Base-by-base conservation (phyloP, 2,113 vertebrate genomes). In the Vanacampus margaritifer region DNA sequence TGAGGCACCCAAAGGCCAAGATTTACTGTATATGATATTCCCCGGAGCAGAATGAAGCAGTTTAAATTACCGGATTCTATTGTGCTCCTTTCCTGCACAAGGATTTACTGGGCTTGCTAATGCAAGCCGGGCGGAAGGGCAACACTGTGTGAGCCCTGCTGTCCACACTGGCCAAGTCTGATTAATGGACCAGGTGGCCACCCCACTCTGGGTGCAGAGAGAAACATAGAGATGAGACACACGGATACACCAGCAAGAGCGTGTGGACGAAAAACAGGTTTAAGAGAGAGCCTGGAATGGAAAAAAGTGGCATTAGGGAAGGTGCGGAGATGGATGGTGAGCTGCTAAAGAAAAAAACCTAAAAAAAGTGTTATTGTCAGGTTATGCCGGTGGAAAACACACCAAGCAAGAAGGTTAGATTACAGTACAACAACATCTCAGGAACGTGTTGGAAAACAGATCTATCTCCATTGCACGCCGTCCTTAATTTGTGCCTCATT, bases 101-200 rank as follows among this genome's bases (percentile, higher is more conserved):
- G 64, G 75, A 83, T 90, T 81, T 83, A 78, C 69, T 66, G 69
- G 32, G 66, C 67, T 67, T 63, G 66, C 72, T 83, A 86, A 87
- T 89, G 80, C 74, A 50, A 71, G 70, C 71, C 5, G 79, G 76
- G 82, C 36, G 72, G 69, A 79, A 79, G 78, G 79, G 71, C 73
- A 83, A 72, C 64, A 51, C 80, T 84, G 56, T 78, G 78, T 81
- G 75, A 81, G 76, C 80, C 70, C 72, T 67, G 63, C 75, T 68
- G 74, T 86, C 84, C 80, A 35, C 74, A 67, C 76, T 54, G 65
- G 65, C 68, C 75, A 50, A 66, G 74, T 67, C 75, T 89, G 89
- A 91, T 91, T 91, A 89, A 90, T 89, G 81, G 83, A 73, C 67
- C 86, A 89, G 86, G 88, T 89, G 88, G 87, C 73, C 82, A 69